A percentile compares a stretch with the other conserved stretches of the same genome.
Conservation (phyloP, 2,888 invertebrate genomes). For the Suillia variegata region DNA sequence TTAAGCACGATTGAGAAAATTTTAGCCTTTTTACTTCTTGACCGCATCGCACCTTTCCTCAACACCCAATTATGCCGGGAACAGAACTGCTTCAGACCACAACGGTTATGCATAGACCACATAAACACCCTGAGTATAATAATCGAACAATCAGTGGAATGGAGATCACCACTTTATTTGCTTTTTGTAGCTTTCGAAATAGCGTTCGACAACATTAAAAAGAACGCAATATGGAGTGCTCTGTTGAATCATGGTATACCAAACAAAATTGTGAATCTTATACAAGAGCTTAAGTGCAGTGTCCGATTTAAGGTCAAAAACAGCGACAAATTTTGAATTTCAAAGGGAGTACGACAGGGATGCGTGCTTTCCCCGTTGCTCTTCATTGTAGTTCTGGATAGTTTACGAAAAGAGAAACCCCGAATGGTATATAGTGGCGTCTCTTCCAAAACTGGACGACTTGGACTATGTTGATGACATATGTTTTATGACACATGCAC, state of each 20-base stretch:
- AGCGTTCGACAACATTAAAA: too few relatives aligned
- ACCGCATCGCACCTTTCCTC: background rate
- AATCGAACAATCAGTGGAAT: background rate
- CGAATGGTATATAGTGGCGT: conserved; percentile 3
- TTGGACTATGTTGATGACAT: background rate
- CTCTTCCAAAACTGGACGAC: background rate
- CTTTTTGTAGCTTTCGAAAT: too few relatives aligned
- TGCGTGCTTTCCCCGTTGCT: background rate
- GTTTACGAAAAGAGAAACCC: background rate
- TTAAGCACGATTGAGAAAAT: background rate
- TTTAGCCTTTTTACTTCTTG: background rate
- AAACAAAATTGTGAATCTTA: too few relatives aligned
- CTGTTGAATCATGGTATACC: background rate
- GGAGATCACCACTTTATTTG: background rate
- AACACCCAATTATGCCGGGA: background rate
- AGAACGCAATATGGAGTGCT: background rate
- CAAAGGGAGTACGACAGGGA: background rate
- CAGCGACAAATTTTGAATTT: background rate
- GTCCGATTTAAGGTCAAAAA: too few relatives aligned
- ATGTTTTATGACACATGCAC: background rate
- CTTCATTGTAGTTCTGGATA: background rate
- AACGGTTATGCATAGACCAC: background rate
- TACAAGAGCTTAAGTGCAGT: too few relatives aligned
- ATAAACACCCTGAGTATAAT: background rate
- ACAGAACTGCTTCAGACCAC: background rate